Percentiles rank a stretch among this genome's conserved stretches.
Evolutionary conservation across 2,113 vertebrate species (phyloP).

Genomic region (Gavia stellata): DNA sequence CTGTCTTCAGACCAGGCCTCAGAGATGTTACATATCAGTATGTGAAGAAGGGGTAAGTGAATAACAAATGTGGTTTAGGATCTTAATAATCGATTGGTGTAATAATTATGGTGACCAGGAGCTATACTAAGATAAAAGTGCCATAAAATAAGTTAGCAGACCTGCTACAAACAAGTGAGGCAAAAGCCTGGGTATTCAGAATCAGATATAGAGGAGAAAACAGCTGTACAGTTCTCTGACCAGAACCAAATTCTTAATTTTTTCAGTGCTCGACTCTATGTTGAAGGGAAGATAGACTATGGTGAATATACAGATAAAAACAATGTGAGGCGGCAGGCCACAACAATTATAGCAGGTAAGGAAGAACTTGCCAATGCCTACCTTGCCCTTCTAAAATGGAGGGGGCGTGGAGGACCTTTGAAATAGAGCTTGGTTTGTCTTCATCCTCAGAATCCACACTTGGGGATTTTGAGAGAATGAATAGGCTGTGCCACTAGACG

Average conservation of each 20-base stretch:
- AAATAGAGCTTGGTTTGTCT: background rate
- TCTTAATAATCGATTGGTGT: background rate
- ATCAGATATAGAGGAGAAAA: background rate
- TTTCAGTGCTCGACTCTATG: constrained; percentile 82
- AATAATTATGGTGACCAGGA: background rate
- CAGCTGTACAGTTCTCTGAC: background rate
- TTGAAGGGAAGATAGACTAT: constrained; percentile 96
- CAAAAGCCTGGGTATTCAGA: background rate
- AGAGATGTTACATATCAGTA: constrained; percentile 93
- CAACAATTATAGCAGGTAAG: constrained; percentile 94
- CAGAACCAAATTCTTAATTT: background rate
- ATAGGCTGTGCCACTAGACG: background rate
- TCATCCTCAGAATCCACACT: background rate
- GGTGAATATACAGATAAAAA: constrained; percentile 96
- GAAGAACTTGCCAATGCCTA: background rate
- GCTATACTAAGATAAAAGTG: background rate
- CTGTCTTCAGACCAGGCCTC: constrained; percentile 92
- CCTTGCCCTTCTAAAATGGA: background rate
- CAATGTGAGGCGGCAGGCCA: constrained; percentile 90
- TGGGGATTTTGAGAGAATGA: background rate
- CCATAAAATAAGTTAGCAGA: background rate
- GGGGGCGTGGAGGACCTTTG: background rate
- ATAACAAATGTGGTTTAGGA: background rate
- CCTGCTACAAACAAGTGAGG: background rate
- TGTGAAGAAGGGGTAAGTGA: constrained; percentile 91